These are phyloP conservation scores for Mesorhabditis sp. DNA, from an alignment of 2,888 invertebrate genomes.

Conservation along the genomic window DNA sequence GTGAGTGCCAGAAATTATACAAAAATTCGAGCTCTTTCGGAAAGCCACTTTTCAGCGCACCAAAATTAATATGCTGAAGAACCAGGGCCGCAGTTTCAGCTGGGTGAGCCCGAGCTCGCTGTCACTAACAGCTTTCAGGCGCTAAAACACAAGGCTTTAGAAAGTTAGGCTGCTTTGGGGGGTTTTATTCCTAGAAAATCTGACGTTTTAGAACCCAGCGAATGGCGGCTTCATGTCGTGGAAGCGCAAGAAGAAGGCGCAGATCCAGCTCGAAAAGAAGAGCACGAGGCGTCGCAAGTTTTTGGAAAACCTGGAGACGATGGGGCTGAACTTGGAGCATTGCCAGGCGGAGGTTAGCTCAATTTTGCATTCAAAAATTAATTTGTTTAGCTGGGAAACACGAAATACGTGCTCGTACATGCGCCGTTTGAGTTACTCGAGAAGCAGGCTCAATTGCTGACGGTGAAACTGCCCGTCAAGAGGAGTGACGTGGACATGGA, in stretches of 20 bases:
- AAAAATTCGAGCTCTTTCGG: neutral
- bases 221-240: neutral
- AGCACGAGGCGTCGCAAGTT: constrained; percentile 34
- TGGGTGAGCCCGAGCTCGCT: too few relatives aligned
- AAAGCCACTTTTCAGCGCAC: too few relatives aligned
- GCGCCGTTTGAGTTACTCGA: constrained; percentile 50
- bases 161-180: too few relatives aligned
- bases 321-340: constrained; percentile 25
- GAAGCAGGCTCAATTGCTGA: constrained; percentile 50
- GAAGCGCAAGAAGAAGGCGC: neutral
- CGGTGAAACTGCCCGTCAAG: constrained; percentile 59
- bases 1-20: neutral
- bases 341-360: neutral
- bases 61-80: too few relatives aligned
- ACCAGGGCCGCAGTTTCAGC: too few relatives aligned
- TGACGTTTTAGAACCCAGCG: neutral
- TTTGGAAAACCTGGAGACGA: constrained; percentile 34
- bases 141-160: neutral
- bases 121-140: neutral
- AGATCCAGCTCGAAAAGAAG: constrained; percentile 12
- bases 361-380: neutral
- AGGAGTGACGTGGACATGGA: constrained; percentile 51
- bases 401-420: constrained; percentile 49
- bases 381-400: constrained; percentile 19
- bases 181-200: neutral